Percentiles rank a stretch among this genome's conserved stretches.
Evolutionary conservation across 2,888 invertebrate genomes (phyloP).

Genomic region (Cenopis cana): DNA sequence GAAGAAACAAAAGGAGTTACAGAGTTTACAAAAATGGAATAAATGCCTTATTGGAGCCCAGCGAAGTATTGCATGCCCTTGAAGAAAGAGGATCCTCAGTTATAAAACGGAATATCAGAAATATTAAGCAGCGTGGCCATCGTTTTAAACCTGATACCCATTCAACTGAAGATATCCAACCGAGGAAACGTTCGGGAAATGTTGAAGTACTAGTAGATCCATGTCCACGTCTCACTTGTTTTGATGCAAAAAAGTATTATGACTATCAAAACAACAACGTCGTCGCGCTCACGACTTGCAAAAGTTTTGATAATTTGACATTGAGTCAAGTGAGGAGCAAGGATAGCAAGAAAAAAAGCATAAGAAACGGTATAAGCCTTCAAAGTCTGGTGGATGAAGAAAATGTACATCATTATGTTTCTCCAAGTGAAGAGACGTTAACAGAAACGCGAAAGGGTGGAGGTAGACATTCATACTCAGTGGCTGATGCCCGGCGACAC

Average conservation of each 20-base stretch:
- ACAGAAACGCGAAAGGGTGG: constrained; percentile 60
- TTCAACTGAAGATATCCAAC: constrained; percentile 51
- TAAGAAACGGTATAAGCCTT: constrained; percentile 72
- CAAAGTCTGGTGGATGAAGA: constrained; percentile 75
- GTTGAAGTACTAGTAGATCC: constrained; percentile 56
- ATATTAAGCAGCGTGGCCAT: constrained; percentile 72
- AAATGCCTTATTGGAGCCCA: constrained; percentile 68
- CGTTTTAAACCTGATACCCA: constrained; percentile 63
- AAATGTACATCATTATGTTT: constrained; percentile 69
- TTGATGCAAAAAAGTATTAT: constrained; percentile 71
- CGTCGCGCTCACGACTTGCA: constrained; percentile 69
- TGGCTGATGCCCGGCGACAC: constrained; percentile 68
- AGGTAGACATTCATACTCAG: constrained; percentile 72
- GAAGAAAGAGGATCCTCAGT: constrained; percentile 75
- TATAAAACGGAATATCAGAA: constrained; percentile 76
- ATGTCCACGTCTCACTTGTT: constrained; percentile 72
- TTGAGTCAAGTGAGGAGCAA: constrained; percentile 61
- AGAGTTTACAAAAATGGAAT: constrained; percentile 80
- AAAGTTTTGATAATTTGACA: constrained; percentile 81
- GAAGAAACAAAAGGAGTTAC: constrained; percentile 81
- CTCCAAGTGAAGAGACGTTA: constrained; percentile 62
- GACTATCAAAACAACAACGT: constrained; percentile 76
- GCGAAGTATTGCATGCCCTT: constrained; percentile 68
- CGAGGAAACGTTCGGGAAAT: constrained; percentile 51
- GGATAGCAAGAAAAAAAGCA: constrained; percentile 55